phyloP scores from a whole-genome alignment of 2,888 invertebrate genomes.

The Amiota communis region DNA sequence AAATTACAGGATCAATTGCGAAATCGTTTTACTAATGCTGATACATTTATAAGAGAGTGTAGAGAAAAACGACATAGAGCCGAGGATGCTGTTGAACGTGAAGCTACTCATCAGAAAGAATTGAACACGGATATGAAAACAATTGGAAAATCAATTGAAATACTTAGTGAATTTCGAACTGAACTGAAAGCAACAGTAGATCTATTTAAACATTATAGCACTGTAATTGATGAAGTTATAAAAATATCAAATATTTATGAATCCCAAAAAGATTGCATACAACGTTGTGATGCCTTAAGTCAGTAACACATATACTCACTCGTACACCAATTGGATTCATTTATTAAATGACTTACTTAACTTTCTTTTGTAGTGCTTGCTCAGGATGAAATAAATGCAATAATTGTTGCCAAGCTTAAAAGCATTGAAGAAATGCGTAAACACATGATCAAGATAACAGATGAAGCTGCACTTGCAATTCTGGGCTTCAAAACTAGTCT shows the following conservation, averaged over 20 bases:
- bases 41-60: conserved; percentile 71
- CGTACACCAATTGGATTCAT: too few species aligned
- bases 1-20: conserved; percentile 63
- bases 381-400: conserved; percentile 68
- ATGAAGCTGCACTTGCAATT: conserved; percentile 67
- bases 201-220: conserved; percentile 69
- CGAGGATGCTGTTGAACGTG: conserved; percentile 62
- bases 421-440: conserved; percentile 69
- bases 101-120: conserved; percentile 59
- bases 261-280: conserved; percentile 70
- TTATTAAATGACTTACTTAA: not conserved
- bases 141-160: conserved; percentile 51
- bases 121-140: conserved; percentile 57
- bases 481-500: conserved; percentile 71
- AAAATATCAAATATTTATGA: conserved; percentile 61
- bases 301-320: conserved; percentile 31
- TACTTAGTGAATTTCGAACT: conserved; percentile 59
- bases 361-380: conserved; percentile 65
- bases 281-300: conserved; percentile 72
- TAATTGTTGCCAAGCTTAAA: conserved; percentile 44
- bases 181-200: conserved; percentile 61
- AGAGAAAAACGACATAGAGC: conserved; percentile 66
- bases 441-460: conserved; percentile 69
- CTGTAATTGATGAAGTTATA: conserved; percentile 68
- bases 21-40: conserved; percentile 69